Base-by-base conservation (phyloP, 2,797 vertebrate genomes). In the Sebastes steindachneri region DNA sequence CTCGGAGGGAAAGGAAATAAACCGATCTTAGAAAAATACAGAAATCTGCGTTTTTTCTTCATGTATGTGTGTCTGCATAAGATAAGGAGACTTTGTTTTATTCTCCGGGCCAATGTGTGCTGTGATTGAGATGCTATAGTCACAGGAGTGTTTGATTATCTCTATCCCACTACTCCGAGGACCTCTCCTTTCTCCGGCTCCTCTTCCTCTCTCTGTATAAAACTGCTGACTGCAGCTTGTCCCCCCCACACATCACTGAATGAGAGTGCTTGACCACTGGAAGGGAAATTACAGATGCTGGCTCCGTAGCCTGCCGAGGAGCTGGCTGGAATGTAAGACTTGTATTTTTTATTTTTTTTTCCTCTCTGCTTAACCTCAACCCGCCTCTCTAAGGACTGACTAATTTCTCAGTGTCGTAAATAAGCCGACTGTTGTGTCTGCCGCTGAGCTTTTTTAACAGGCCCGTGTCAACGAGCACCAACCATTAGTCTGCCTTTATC, bases 221-320 rank as follows among this genome's bases (percentile, higher is more conserved):
- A 93, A 95, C 55, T 83, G 91, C 93, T 90, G 92, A 95, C 86
- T 88, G 81, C 85, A 79, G 84, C 70, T 28, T 29, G 79, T 75
- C 68, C 68, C 62, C 62, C 67, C 28, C 45, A 58, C 68, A 67
- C 77, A 71, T 84, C 82, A 80, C 82, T 79, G 71, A 89, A 91
- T 87, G 82, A 89, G 83, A 91, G 87, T 73, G 81, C 85, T 92
- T 89, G 91, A 93, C 92, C 92, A 85, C 89, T 91, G 88, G 87
- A 93, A 88, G 80, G 89, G 87, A 94, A 93, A 94, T 95, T 93
- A 94, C 92, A 93, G 91, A 93, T 78, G 76, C 79, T 64, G 75
- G 80, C 75, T 87, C 58, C 83, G 81, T 77, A 67, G 71, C 80
- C 81, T 85, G 80, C 89, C 23, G 76, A 86, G 85, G 76, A 92